These are phyloP conservation scores for Mantis religiosa DNA, from an alignment of 2,888 invertebrate genomes.

Conservation along the genomic window DNA sequence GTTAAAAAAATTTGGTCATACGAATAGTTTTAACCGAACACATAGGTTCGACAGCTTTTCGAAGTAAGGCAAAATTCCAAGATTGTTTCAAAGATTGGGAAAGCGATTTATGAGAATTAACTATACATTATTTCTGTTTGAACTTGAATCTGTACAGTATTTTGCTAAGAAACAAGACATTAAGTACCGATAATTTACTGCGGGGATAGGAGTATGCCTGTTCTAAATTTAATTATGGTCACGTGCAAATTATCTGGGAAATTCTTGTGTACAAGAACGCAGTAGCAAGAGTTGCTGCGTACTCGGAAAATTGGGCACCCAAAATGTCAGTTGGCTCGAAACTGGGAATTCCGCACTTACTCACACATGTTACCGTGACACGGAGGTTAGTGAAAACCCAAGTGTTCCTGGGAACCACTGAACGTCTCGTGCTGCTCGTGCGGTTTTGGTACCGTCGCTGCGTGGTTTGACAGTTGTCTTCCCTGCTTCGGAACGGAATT, in stretches of 20 bases:
- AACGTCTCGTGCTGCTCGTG: background rate
- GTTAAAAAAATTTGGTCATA: too few species aligned
- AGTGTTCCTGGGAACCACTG: background rate
- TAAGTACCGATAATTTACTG: too few species aligned
- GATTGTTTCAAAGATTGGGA: too few species aligned
- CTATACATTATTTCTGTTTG: too few species aligned
- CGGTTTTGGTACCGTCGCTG: background rate
- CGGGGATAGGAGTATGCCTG: too few species aligned
- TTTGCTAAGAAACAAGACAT: too few species aligned
- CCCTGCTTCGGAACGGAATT: background rate
- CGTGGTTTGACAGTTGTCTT: background rate
- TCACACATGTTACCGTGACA: background rate
- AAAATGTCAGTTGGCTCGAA: background rate
- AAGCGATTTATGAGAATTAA: too few species aligned
- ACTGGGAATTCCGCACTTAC: background rate
- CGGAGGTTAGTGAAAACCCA: background rate
- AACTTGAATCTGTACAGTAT: too few species aligned
- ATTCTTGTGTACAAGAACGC: background rate
- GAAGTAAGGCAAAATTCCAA: too few species aligned
- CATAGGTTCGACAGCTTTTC: too few species aligned
- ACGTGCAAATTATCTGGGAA: background rate
- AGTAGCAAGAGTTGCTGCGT: background rate
- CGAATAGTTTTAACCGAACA: accelerated
- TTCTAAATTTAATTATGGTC: background rate
- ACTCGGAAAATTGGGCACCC: background rate